Evolutionary conservation across 2,113 vertebrate genomes (phyloP).

Genomic region (Terrapene triunguis): DNA sequence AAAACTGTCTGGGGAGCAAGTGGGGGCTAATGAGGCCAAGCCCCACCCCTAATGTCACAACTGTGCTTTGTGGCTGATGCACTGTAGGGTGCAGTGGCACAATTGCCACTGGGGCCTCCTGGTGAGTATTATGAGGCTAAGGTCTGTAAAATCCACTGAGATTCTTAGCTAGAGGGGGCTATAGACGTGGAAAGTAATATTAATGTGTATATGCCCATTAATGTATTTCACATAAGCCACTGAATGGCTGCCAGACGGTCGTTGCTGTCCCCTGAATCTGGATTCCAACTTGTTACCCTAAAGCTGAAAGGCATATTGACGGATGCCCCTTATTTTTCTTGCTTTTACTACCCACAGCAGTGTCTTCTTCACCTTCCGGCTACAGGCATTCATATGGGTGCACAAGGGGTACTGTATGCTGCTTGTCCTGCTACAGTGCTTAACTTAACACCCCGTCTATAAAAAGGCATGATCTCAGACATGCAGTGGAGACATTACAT

Average conservation of each 20-base stretch:
- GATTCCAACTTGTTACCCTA: background rate
- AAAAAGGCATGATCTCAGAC: background rate
- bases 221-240: background rate
- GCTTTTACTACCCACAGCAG: accelerated
- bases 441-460: background rate
- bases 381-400: background rate
- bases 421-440: background rate
- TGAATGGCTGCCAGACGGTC: background rate
- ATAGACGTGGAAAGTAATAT: background rate
- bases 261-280: background rate
- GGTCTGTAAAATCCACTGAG: background rate
- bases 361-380: background rate
- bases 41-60: background rate
- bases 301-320: background rate
- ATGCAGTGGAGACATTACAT: background rate
- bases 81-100: background rate
- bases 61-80: background rate
- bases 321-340: too few relatives aligned
- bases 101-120: background rate
- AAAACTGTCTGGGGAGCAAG: too few relatives aligned
- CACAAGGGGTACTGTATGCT: accelerated
- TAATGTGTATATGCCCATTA: background rate
- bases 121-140: background rate
- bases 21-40: too few relatives aligned
- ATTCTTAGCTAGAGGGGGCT: background rate